These are phyloP conservation scores for Thymallus thymallus DNA, from an alignment of 2,113 vertebrate species.

Conservation along the genomic window DNA sequence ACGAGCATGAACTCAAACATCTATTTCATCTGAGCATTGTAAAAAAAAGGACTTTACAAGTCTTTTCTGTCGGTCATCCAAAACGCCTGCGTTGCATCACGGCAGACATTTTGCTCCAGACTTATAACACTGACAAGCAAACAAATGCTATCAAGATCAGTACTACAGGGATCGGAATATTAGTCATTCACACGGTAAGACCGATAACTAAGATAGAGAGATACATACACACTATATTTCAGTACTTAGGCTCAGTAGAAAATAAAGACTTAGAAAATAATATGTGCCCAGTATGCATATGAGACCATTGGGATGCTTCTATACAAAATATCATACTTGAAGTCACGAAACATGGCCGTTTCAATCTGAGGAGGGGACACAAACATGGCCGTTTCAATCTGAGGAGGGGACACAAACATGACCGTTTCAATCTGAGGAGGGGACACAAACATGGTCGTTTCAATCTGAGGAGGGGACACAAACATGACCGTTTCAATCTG, in stretches of 20 bases:
- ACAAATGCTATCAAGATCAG: slow-evolving; percentile 63
- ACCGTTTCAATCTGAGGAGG: background rate
- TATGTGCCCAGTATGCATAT: slow-evolving; percentile 65
- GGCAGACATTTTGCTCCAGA: slow-evolving; percentile 15
- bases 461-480: background rate
- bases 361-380: background rate
- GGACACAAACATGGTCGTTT: background rate
- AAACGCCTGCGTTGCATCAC: slow-evolving; percentile 12
- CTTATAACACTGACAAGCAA: slow-evolving; percentile 61
- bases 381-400: background rate
- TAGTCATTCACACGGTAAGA: slow-evolving; percentile 52
- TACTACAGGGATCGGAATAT: slow-evolving; percentile 58
- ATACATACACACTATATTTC: slow-evolving; percentile 14
- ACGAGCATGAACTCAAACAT: background rate
- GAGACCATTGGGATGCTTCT: slow-evolving; percentile 50
- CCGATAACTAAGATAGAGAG: slow-evolving; percentile 31
- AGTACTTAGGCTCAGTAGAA: slow-evolving; percentile 74
- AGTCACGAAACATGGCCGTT: background rate
- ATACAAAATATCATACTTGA: slow-evolving; percentile 40
- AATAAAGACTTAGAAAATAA: slow-evolving; percentile 53
- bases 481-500: background rate
- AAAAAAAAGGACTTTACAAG: background rate
- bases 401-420: background rate
- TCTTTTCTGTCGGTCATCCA: slow-evolving; percentile 1
- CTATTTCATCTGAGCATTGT: too few relatives aligned